Percentiles rank a stretch among this genome's conserved stretches.
These are phyloP conservation scores for Sinodicranocentrus sp. DNA, from an alignment of 2,888 invertebrate species.

Conservation along the genomic window DNA sequence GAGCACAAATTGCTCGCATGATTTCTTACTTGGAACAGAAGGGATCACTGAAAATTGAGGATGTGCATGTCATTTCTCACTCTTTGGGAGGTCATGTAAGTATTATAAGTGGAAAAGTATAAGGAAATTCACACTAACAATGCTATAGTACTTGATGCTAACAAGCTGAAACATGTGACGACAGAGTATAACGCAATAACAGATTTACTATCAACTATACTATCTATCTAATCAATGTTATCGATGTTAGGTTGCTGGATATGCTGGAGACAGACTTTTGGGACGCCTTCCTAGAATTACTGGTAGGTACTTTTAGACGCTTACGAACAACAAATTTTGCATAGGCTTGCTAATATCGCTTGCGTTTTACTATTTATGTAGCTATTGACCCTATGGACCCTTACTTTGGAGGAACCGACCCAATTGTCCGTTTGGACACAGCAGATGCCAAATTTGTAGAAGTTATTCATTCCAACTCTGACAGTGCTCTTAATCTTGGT, in stretches of 20 bases:
- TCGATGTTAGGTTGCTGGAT: constrained; percentile 76
- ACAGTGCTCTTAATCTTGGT: constrained; percentile 66
- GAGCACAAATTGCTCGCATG: constrained; percentile 80
- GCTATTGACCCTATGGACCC: constrained; percentile 85
- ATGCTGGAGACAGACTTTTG: constrained; percentile 74
- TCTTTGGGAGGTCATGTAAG: constrained; percentile 76
- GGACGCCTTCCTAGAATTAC: constrained; percentile 76
- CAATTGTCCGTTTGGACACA: constrained; percentile 80
- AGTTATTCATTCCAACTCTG: constrained; percentile 83
- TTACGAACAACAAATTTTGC: not conserved
- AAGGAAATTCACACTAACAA: not conserved
- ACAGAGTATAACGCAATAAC: not conserved
- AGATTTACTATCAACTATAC: too few species aligned
- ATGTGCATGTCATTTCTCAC: constrained; percentile 76
- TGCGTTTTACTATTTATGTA: constrained; percentile 69
- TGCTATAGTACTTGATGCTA: not conserved
- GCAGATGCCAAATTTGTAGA: constrained; percentile 83
- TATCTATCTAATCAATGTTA: too few species aligned
- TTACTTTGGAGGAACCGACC: constrained; percentile 80
- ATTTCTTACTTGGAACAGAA: constrained; percentile 72
- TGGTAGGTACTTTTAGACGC: constrained; percentile 53
- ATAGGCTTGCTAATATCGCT: too few species aligned
- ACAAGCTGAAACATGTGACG: not conserved
- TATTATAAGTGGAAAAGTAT: too few species aligned
- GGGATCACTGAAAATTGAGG: constrained; percentile 66